Conservation (phyloP, 2,888 invertebrate genomes). For the Latrodectus elegans region DNA sequence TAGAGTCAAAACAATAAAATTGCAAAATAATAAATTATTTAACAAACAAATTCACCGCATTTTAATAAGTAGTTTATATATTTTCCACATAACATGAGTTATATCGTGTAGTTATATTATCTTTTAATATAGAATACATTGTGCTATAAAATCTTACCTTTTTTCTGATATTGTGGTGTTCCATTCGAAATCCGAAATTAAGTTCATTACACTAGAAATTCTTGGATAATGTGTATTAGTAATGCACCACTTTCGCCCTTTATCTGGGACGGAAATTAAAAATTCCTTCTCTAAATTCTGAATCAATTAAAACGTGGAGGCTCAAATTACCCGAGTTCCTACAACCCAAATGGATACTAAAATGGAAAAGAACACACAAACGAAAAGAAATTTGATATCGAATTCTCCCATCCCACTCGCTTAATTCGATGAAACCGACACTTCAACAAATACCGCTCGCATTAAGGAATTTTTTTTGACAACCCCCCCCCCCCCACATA, state of each 20-base stretch:
- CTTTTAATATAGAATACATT: no score
- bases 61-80: no score
- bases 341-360: slow-evolving; percentile 1
- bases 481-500: slow-evolving; percentile 13
- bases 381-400: slow-evolving; percentile 40
- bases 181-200: no score
- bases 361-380: slow-evolving; percentile 18
- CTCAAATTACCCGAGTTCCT: neutral
- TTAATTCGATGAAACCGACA: neutral
- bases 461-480: neutral
- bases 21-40: no score
- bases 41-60: no score
- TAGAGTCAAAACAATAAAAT: no score
- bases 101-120: no score
- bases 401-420: neutral
- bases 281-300: slow-evolving; percentile 5
- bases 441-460: slow-evolving; percentile 14
- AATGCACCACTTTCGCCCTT: neutral
- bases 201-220: no score
- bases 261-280: neutral
- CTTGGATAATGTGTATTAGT: no score
- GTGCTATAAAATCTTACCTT: no score
- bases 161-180: no score
- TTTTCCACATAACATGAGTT: no score
- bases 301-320: neutral